phyloP scores from a whole-genome alignment of 2,888 invertebrate genomes.

The Ichneumon xanthorius region DNA sequence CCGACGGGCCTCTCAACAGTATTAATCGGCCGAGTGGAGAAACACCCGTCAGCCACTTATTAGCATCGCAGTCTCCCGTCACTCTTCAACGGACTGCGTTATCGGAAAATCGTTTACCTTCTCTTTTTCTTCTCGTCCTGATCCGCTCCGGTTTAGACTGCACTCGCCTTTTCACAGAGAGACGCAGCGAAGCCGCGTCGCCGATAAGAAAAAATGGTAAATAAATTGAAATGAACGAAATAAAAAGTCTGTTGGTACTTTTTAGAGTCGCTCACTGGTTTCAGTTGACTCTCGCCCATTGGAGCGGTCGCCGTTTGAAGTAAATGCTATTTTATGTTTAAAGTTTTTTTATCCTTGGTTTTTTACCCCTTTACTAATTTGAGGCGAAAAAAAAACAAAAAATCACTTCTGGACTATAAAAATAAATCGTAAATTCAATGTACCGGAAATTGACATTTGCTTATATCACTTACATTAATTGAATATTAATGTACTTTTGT shows the following conservation, averaged over 20 bases:
- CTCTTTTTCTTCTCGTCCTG: neutral
- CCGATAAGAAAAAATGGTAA: neutral
- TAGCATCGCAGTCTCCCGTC: slow-evolving; percentile 28
- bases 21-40: slow-evolving; percentile 46
- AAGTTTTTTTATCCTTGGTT: neutral
- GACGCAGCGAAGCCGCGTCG: neutral
- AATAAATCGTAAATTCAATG: no score
- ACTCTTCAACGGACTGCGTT: slow-evolving; percentile 24
- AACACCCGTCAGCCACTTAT: slow-evolving; percentile 45
- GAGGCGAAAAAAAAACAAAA: no score
- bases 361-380: neutral
- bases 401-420: no score
- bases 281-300: neutral
- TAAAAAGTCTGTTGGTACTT: neutral
- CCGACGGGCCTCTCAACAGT: neutral
- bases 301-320: neutral
- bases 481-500: no score
- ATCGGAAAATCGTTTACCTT: slow-evolving; percentile 27
- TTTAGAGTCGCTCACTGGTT: neutral
- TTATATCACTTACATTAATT: no score
- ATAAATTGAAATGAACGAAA: neutral
- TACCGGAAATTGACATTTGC: no score
- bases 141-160: neutral
- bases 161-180: neutral
- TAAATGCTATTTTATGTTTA: no score